Base-by-base conservation (phyloP, 2,113 vertebrate genomes). In the Marmota flaviventris region DNA sequence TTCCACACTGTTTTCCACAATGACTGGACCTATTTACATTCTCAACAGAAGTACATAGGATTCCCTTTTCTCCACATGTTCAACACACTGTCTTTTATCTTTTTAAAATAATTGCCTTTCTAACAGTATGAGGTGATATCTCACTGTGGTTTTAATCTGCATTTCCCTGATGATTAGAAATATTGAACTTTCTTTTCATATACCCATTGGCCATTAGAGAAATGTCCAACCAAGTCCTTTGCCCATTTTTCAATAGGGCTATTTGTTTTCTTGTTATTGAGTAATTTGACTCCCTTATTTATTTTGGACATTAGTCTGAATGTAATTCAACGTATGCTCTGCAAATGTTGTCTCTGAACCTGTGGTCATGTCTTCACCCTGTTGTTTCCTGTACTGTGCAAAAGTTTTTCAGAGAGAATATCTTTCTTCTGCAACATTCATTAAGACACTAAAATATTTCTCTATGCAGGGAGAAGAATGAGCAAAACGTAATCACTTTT, bases 341-440 rank as follows among this genome's bases (percentile, higher is more conserved):
- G 29, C 39, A 85, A 45, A 34, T 34, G 20, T 42, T 63, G 32
- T 13, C 82, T 84, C 4, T 45, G 58, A 32, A 5, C 45, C 39
- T 84, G 39, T 22, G 39, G 32, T 69, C 67, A 3, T 65, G 37
- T 85, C 22, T 61, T 61, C 20, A 24, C 58, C 6, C 22, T 2
- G 58, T 24, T 24, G 20, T 61, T 61, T 61, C 24, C 61, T 63
- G 67, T 13, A 48, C 61, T 67, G 32, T 48, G 82, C 61, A 67
- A 29, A 67, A 48, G 63, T 2, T 24, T 69, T 24, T 69, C n/a
- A 85, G 42, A 70, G 45, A 88, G n/a, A 81, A n/a, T 53, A 1
- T 42, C 91, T 42, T 91, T 87, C 27, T 92, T 87, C 61, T 69
- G 34, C 67, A 76, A 61, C 70, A 39, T 69, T 37, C 77, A 91